phyloP scores from a whole-genome alignment of 2,113 vertebrate genomes.

The Cinclus cinclus region DNA sequence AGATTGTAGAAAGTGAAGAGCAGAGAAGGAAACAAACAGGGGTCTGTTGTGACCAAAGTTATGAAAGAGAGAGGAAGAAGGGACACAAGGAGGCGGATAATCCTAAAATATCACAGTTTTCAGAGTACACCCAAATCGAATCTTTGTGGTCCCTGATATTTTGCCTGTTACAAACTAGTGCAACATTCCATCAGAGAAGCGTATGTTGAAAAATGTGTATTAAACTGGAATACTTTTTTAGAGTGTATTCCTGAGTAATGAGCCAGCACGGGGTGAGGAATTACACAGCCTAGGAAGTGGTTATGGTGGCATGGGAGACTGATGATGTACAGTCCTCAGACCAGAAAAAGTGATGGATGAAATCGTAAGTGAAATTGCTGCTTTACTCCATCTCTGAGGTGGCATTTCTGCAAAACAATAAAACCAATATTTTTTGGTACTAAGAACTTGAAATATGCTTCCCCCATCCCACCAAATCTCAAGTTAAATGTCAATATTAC shows the following conservation, averaged over 20 bases:
- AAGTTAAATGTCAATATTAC: background rate
- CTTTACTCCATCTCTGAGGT: background rate
- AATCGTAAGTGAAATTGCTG: background rate
- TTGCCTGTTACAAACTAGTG: background rate
- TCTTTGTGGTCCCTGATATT: background rate
- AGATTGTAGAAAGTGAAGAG: background rate
- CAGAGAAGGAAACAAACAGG: background rate
- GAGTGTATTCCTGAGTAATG: background rate
- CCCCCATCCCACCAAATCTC: accelerated
- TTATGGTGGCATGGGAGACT: background rate
- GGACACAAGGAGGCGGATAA: background rate
- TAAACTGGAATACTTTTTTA: background rate
- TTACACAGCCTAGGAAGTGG: background rate
- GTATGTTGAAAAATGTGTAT: background rate
- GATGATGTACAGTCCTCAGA: background rate
- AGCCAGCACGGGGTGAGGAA: background rate
- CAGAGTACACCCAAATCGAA: background rate
- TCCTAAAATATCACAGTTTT: background rate
- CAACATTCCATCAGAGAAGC: background rate
- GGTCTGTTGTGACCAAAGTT: background rate
- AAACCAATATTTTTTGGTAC: background rate
- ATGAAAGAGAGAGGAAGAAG: background rate
- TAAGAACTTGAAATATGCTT: background rate
- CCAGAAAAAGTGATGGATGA: background rate
- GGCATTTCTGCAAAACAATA: background rate